Percentiles rank a stretch among this genome's conserved stretches.
phyloP scores from a whole-genome alignment of 2,113 vertebrate species.

The Scytalopus superciliaris region DNA sequence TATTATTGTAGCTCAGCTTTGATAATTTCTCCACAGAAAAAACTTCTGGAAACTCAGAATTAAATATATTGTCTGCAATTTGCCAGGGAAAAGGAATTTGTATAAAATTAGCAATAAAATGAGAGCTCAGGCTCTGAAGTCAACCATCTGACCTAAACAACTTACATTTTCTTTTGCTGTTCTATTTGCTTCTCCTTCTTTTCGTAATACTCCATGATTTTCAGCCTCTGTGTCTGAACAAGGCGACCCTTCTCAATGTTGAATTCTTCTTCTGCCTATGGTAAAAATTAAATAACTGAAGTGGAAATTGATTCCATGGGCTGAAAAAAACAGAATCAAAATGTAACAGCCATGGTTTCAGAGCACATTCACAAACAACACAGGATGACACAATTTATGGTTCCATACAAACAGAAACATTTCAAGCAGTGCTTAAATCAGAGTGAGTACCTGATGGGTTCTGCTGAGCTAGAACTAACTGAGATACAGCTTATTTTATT shows the following conservation, averaged over 20 bases:
- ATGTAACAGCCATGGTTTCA: slow-evolving; percentile 6
- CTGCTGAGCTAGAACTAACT: neutral
- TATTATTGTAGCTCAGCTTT: neutral
- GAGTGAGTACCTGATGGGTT: neutral
- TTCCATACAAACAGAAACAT: neutral
- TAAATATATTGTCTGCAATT: neutral
- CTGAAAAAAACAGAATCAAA: slow-evolving; percentile 43
- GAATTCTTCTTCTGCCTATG: slow-evolving; percentile 97
- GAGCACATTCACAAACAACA: neutral
- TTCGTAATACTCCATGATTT: slow-evolving; percentile 99
- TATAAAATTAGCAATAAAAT: neutral
- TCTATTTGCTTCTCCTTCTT: slow-evolving; percentile 99
- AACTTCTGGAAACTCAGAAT: neutral
- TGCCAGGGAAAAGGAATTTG: neutral
- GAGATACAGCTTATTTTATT: neutral
- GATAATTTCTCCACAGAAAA: neutral
- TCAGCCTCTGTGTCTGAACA: slow-evolving; percentile 96
- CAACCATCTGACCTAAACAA: neutral
- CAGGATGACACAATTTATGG: neutral
- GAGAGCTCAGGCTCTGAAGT: neutral
- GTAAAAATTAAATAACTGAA: slow-evolving; percentile 42
- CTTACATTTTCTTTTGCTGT: slow-evolving; percentile 99
- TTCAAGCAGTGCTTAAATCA: neutral
- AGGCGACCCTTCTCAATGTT: slow-evolving; percentile 99
- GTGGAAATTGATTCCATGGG: slow-evolving; percentile 11